These are phyloP conservation scores for Bemisia tabaci DNA, from an alignment of 1,140 invertebrate genomes.

Conservation along the genomic window DNA sequence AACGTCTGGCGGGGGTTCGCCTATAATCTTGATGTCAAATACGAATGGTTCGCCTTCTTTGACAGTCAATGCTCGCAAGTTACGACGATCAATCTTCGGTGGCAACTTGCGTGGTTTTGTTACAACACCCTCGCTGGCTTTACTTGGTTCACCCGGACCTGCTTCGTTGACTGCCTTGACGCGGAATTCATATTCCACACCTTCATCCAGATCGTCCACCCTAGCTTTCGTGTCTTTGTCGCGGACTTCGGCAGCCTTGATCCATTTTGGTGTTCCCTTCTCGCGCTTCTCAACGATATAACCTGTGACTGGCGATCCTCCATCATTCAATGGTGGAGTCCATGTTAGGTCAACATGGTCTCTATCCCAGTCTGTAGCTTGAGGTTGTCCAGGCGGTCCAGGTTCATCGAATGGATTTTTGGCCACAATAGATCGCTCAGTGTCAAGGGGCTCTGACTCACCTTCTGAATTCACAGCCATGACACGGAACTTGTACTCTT, in stretches of 20 bases:
- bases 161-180: slow-evolving; percentile 68
- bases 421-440: slow-evolving; percentile 77
- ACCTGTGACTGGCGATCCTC: slow-evolving; percentile 81
- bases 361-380: slow-evolving; percentile 87
- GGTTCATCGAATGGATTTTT: slow-evolving; percentile 97
- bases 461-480: slow-evolving; percentile 91
- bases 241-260: slow-evolving; percentile 63
- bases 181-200: slow-evolving; percentile 75
- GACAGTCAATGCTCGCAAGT: slow-evolving; percentile 57
- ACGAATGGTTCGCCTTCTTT: slow-evolving; percentile 71
- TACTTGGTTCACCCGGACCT: slow-evolving; percentile 62
- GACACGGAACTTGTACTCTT: slow-evolving; percentile 95
- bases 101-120: slow-evolving; percentile 78
- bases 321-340: slow-evolving; percentile 75
- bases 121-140: slow-evolving; percentile 54
- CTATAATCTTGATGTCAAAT: slow-evolving; percentile 69
- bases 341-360: slow-evolving; percentile 86
- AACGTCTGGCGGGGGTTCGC: slow-evolving; percentile 70
- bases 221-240: slow-evolving; percentile 65
- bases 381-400: slow-evolving; percentile 74
- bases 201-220: slow-evolving; percentile 67
- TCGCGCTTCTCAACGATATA: slow-evolving; percentile 91
- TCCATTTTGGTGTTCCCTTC: slow-evolving; percentile 73
- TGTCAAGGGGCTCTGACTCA: slow-evolving; percentile 80
- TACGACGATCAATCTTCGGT: slow-evolving; percentile 79